Conservation (phyloP, 2,888 invertebrate genomes). For the Oxytorus armatus region DNA sequence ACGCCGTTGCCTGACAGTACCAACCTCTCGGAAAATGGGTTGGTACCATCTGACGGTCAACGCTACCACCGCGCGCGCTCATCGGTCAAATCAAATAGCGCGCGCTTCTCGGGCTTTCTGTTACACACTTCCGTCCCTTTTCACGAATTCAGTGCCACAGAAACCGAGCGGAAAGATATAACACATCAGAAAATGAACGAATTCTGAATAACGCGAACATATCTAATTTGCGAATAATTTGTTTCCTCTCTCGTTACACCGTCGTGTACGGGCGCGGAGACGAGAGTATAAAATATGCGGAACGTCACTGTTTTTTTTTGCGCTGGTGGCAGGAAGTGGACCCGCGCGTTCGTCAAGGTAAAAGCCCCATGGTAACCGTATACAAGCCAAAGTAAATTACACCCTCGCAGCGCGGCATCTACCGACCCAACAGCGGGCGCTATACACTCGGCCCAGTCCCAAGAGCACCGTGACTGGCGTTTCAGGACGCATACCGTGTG, state of each 20-base stretch:
- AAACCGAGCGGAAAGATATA: too few species aligned
- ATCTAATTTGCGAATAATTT: not conserved
- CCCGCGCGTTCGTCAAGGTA: conserved; percentile 42
- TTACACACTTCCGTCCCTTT: too few species aligned
- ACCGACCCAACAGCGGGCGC: conserved; percentile 18
- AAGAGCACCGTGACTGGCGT: conserved; percentile 47
- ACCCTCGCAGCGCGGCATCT: conserved; percentile 47
- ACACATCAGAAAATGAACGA: too few species aligned
- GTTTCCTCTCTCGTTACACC: not conserved
- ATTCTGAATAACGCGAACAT: not conserved
- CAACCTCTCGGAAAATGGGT: too few species aligned
- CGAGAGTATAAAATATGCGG: conserved; percentile 22
- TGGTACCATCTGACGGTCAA: too few species aligned
- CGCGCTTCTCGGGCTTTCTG: too few species aligned
- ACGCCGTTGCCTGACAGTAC: too few species aligned
- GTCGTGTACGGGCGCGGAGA: not conserved
- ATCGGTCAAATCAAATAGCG: too few species aligned
- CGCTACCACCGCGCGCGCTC: too few species aligned
- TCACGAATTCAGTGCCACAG: too few species aligned
- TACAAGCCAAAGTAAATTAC: conserved; percentile 62
- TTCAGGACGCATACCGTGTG: conserved; percentile 29
- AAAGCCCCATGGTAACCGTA: conserved; percentile 57
- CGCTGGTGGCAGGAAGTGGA: conserved; percentile 59
- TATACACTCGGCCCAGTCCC: conserved; percentile 16
- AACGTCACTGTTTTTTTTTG: conserved; percentile 44